Base-by-base conservation (phyloP, 92 coral and sea anemone genomes). In the Siderastrea siderea region DNA sequence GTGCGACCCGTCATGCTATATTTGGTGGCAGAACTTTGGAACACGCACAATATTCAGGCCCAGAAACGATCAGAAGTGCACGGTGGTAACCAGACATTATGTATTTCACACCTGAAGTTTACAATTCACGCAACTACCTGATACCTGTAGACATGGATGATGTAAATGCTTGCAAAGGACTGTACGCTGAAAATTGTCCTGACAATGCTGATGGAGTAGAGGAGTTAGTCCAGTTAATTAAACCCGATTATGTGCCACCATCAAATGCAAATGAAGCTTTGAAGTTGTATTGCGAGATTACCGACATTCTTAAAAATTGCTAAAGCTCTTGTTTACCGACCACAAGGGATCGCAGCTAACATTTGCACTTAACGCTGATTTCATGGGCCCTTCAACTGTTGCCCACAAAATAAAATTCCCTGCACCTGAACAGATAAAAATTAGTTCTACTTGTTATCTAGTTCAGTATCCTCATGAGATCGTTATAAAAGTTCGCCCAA, bases 21-120 rank as follows among this genome's bases (percentile, higher is more conserved):
- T 61, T 87, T 80, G 51, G 91, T 90, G 45, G 87, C 87, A 43
- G 84, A 86, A 61, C 78, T 90, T 19, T 90, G 94, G 94, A 86
- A 86, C 78, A 86, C 74, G n/a, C 87, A 90, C 84, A 80, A 75
- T 65, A 86, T 90, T 62, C 84, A 80, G 71, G 47, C 67, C 54
- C 83, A 90, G 62, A 69, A 48, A 7, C 79, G 84, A 11, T 82
- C 54, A 63, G 88, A 86, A 1, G 84, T 86, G 15, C 43, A 44
- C 38, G 90, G 91, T 13, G 91, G 94, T 15, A 90, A 62, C 91
- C 93, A 71, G 91, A 86, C 74, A 70, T 86, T 11, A 80, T 85
- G 82, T 90, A 14, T 75, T 86, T 79, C 76, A 79, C 70, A 75
- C 91, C 91, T 14, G 88, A 86, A 73, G 87, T 71, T 8, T 79